Evolutionary conservation across 2,797 vertebrate species (phyloP), one percentile per base, ranked within the genome.

Genomic region (Poeciliopsis paucimaculata): DNA sequence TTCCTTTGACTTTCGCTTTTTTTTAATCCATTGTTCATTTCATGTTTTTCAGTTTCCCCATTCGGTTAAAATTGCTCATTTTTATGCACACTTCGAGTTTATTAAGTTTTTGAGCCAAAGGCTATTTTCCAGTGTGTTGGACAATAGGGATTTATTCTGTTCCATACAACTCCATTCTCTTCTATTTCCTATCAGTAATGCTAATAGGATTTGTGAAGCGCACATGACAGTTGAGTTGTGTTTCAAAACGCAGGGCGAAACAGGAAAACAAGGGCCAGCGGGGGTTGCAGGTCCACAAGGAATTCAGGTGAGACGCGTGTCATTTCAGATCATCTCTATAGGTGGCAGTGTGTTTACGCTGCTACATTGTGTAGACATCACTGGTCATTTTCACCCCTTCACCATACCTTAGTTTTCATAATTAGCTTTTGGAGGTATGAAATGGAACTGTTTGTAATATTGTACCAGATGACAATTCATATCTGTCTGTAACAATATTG

Each of bases 191-290:
- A 16, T 45, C 41, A 45, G 26, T 20, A 4, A 49, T 5, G 11
- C 3, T 28, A 36, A 4, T 20, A 43, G n/a, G 0, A 45, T 49
- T 2, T 74, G 13, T 16, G 26, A 80, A 41, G 18, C 72, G 12
- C 6, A 31, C 23, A 41, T 73, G 43, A 68, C 15, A n/a, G 73
- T 5, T 72, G 55, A 28, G 23, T 1, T 75, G 9, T 41, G 0
- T 84, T 23, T 82, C 1, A 31, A 9, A 75, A 75, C 73, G 23
- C 76, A 96, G 96, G 96, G 96, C 75, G 94, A 91, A 75, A 75
- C 91, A n/a, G 96, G 96, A 78, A 96, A 96, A 91, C 95, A 94
- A 80, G 96, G 96, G 2, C 95, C 95, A 23, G 77, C 94, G 12
- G 96, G 96, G 0, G 78, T 89, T 43, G 80, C 78, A 9, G 96